Base-by-base conservation (phyloP, 2,888 invertebrate genomes). In the Carabus problematicus region DNA sequence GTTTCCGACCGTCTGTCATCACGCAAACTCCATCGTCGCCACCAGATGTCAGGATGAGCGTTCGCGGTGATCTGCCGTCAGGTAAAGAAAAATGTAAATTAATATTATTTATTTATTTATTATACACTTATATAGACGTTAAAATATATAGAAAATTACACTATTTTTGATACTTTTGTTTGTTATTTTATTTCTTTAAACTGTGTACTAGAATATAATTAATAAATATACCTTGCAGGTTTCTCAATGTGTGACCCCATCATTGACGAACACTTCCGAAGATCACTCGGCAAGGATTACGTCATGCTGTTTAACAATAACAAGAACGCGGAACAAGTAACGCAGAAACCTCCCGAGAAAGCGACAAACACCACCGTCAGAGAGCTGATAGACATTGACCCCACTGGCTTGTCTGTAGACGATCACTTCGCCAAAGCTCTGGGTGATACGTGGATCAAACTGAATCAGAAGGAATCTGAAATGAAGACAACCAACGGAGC, bases 261-360 rank as follows among this genome's bases (percentile, higher is more conserved):
- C 67, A 95, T 97, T 77, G 97, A 97, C 82, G 97, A 97, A 80
- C 97, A 97, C 83, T 97, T 97, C 83, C 87, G 96, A 68, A 89
- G 96, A 72, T 96, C 96, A 0, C 85, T 97, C 72, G 96, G 96
- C 69, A 89, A 91, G 75, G 89, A 92, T 79, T 92, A 92, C 83
- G 87, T 89, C 81, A 87, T 86, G 71, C 82, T 92, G 59, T 90
- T 90, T 79, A 86, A 87, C 75, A 88, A 87, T 76, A 86, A 85
- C 77, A 79, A 78, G 71, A 70, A 79, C 41, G 79, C 75, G 76
- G 81, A 78, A 72, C 77, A 72, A 73, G 77, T 72, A 19, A 71
- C 71, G 19, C 70, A 71, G 1, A 71, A 71, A 69, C 64, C 73
- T 29, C 70, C 70, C 56, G 71, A 61, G 64, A 74, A 72, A 59